These are phyloP conservation scores for Dryobotodes eremita DNA, from an alignment of 2,888 invertebrate genomes.

Conservation along the genomic window DNA sequence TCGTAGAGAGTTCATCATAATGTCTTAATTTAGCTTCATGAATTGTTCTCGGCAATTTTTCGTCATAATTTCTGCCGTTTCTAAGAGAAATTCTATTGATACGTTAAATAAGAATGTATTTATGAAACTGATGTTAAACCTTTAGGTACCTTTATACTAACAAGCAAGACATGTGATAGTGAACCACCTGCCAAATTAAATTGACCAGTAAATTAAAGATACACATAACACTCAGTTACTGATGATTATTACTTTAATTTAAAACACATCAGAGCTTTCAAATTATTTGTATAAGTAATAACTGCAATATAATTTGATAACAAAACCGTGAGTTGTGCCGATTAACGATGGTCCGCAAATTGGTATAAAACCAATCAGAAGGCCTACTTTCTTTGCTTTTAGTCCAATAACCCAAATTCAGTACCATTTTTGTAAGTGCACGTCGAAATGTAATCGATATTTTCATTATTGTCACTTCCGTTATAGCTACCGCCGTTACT, in stretches of 20 bases:
- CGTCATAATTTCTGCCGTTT: background rate
- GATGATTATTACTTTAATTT: constrained; percentile 12
- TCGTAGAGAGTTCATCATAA: constrained; percentile 27
- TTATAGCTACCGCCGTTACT: constrained; percentile 30
- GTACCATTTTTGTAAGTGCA: constrained; percentile 36
- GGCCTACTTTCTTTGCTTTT: constrained; percentile 57
- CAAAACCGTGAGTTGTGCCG: constrained; percentile 33
- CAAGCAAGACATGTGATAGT: no score
- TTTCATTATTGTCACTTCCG: constrained; percentile 57
- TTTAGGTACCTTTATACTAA: background rate
- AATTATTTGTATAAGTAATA: constrained; percentile 25
- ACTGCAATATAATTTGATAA: constrained; percentile 32
- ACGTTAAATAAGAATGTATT: background rate
- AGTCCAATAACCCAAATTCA: constrained; percentile 58
- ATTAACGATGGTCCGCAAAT: constrained; percentile 38
- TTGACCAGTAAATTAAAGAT: background rate
- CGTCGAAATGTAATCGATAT: constrained; percentile 36
- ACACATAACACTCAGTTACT: background rate
- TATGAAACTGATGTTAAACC: background rate
- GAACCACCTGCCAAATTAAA: background rate
- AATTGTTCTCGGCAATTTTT: background rate
- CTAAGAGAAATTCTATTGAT: background rate
- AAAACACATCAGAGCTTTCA: background rate
- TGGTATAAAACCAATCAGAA: constrained; percentile 54
- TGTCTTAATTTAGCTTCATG: constrained; percentile 27